These are phyloP conservation scores for Platerodrilus igneus DNA, from an alignment of 2,888 invertebrate species.

Conservation along the genomic window DNA sequence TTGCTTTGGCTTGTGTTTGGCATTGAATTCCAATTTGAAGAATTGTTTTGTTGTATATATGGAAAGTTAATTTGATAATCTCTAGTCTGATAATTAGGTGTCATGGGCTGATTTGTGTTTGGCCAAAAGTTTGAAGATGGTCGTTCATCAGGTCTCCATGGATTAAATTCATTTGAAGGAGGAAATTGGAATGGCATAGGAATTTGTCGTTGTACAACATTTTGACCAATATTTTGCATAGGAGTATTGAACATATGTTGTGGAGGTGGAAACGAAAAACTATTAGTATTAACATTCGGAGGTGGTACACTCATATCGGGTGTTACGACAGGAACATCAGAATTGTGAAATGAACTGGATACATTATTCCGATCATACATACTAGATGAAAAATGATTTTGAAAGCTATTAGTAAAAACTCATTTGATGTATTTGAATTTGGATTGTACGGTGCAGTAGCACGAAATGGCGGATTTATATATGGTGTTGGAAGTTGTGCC, in stretches of 20 bases:
- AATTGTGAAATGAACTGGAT: constrained; percentile 20
- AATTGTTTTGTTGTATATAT: constrained; percentile 18
- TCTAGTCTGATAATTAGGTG: constrained; percentile 17
- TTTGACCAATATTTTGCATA: constrained; percentile 9
- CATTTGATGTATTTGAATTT: constrained; percentile 15
- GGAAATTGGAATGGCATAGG: constrained; percentile 14
- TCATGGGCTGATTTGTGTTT: constrained; percentile 20
- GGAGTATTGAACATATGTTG: constrained; percentile 15
- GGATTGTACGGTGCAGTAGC: constrained; percentile 23
- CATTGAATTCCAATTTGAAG: constrained; percentile 33
- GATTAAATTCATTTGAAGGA: constrained; percentile 17
- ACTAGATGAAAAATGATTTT: too few species aligned
- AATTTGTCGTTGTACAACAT: not conserved
- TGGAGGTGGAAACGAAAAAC: constrained; percentile 19
- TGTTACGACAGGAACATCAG: constrained; percentile 16
- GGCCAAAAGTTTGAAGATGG: constrained; percentile 31
- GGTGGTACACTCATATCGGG: constrained; percentile 21
- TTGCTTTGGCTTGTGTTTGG: constrained; percentile 12
- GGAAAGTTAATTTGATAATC: constrained; percentile 23
- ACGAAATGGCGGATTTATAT: constrained; percentile 26
- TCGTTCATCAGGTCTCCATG: constrained; percentile 28
- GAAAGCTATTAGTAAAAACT: constrained; percentile 18
- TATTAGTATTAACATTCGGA: constrained; percentile 20
- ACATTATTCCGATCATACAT: too few species aligned
- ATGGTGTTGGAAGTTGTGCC: constrained; percentile 18